phyloP scores from a whole-genome alignment of 2,797 vertebrate genomes.

The Buphagus erythrorhynchus region DNA sequence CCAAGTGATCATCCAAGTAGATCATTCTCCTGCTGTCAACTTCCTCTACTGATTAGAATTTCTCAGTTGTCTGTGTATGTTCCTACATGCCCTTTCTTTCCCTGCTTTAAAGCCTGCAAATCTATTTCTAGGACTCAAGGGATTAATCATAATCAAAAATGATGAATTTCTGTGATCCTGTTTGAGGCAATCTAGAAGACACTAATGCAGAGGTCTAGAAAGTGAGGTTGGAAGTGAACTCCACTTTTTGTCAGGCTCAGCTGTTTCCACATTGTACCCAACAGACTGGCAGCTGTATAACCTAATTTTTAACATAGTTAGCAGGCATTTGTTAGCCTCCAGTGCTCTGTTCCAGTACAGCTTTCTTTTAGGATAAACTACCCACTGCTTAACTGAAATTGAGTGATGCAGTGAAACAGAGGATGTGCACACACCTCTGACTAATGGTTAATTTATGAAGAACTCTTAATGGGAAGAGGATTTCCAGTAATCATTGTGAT shows the following conservation, averaged over 20 bases:
- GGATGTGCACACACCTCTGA: neutral
- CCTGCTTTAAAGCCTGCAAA: neutral
- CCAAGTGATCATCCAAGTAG: neutral
- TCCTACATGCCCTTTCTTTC: neutral
- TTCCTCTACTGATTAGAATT: neutral
- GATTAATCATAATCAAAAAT: neutral
- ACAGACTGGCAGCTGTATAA: neutral
- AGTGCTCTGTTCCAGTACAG: neutral
- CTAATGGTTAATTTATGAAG: neutral
- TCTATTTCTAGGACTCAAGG: neutral
- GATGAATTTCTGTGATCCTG: neutral
- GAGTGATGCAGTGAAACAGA: neutral
- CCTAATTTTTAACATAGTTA: neutral
- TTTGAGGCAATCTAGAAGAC: neutral
- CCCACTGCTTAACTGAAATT: neutral
- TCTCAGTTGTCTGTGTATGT: accelerated
- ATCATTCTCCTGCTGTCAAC: neutral
- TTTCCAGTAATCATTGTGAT: neutral
- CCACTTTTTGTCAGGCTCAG: neutral
- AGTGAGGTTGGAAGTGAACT: neutral
- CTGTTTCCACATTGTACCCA: neutral
- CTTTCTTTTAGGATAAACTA: neutral
- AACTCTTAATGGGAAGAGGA: neutral
- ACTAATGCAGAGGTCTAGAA: neutral
- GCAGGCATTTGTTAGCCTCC: neutral